phyloP scores from a whole-genome alignment of 2,113 vertebrate genomes.

The Sorex fumeus region DNA sequence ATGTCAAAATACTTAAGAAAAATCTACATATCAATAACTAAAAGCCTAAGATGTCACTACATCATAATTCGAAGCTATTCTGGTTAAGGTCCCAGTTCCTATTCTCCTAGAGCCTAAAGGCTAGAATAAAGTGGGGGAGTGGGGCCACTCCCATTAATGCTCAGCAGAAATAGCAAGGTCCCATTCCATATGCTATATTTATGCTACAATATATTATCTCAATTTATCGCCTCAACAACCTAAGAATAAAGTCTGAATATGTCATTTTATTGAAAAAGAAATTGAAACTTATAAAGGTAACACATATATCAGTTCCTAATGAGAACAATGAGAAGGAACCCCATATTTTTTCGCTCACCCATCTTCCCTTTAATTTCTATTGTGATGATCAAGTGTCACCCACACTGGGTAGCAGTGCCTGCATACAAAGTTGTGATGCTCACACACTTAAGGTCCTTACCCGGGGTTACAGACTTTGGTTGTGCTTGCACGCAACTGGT shows the following conservation, averaged over 20 bases:
- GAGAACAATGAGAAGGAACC: background rate
- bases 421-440: too few species aligned
- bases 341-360: too few species aligned
- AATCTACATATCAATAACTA: background rate
- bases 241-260: background rate
- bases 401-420: background rate
- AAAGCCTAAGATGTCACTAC: background rate
- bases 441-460: too few species aligned
- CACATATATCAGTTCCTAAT: background rate
- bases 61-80: conserved; percentile 37
- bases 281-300: conserved; percentile 36
- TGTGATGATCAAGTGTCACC: too few species aligned
- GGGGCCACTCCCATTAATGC: too few species aligned
- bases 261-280: conserved; percentile 3
- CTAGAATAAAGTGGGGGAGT: background rate
- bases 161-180: too few species aligned
- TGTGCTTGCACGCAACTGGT: too few species aligned
- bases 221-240: conserved; percentile 38
- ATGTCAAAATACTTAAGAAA: conserved; percentile 22
- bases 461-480: too few species aligned
- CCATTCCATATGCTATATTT: background rate
- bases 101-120: conserved; percentile 15
- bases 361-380: too few species aligned
- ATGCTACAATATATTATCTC: conserved; percentile 9
- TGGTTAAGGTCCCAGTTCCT: background rate